Conservation (phyloP, 2,888 invertebrate genomes). For the Cataglyphis livida region DNA sequence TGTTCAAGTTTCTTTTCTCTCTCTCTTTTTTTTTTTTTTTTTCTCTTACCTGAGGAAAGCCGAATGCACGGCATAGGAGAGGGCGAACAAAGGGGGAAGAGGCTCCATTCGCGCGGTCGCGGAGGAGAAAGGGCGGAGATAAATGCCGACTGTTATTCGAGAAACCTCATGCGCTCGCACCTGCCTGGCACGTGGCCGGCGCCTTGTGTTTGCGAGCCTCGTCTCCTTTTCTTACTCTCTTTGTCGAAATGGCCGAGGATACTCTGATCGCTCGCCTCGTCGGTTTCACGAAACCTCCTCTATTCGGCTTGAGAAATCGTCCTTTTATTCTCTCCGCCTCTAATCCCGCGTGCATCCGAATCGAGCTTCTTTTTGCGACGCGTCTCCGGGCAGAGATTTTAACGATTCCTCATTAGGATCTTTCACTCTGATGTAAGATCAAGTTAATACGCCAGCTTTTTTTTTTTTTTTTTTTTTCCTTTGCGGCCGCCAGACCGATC, state of each 20-base stretch:
- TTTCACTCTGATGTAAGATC: slow-evolving; percentile 52
- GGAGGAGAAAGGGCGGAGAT: slow-evolving; percentile 56
- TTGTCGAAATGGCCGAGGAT: slow-evolving; percentile 49
- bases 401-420: slow-evolving; percentile 58
- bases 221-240: slow-evolving; percentile 51
- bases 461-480: not conserved
- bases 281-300: slow-evolving; percentile 33
- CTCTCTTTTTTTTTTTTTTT: slow-evolving; percentile 29
- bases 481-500: not conserved
- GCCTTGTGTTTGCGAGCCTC: slow-evolving; percentile 57
- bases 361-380: slow-evolving; percentile 40
- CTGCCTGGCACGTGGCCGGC: slow-evolving; percentile 73
- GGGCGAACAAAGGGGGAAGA: slow-evolving; percentile 44
- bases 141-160: slow-evolving; percentile 63
- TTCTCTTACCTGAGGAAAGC: slow-evolving; percentile 43
- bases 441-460: slow-evolving; percentile 21
- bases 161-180: slow-evolving; percentile 67
- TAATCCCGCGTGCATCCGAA: slow-evolving; percentile 20
- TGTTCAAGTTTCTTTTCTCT: slow-evolving; percentile 52
- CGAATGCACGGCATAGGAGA: not conserved
- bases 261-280: slow-evolving; percentile 16
- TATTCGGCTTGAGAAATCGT: not conserved
- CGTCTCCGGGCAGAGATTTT: slow-evolving; percentile 54
- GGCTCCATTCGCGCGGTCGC: slow-evolving; percentile 23
- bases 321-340: not conserved